A percentile compares a stretch with the other conserved stretches of the same genome.
Conservation (phyloP, 2,888 invertebrate species). For the Parnassius orleans region DNA sequence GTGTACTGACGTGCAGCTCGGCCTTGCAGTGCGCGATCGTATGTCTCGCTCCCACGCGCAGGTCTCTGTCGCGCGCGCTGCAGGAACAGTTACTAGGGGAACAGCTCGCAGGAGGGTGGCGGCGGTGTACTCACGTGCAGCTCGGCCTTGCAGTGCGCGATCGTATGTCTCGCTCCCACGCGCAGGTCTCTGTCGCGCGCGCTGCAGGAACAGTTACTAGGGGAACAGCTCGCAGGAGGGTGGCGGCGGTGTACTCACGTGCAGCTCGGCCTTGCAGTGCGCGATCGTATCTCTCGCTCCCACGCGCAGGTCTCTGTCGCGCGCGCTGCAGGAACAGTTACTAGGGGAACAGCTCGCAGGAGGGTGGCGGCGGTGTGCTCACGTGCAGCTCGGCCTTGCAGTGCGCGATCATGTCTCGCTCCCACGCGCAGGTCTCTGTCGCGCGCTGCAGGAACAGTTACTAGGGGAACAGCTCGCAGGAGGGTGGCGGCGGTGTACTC, state of each 20-base stretch:
- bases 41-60: too few relatives aligned
- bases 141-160: too few relatives aligned
- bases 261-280: conserved; percentile 95
- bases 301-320: conserved; percentile 92
- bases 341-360: background rate
- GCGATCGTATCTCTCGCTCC: conserved; percentile 94
- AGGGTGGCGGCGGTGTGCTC: conserved; percentile 40
- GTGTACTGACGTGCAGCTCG: too few relatives aligned
- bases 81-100: too few relatives aligned
- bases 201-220: conserved; percentile 80
- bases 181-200: too few relatives aligned
- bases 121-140: too few relatives aligned
- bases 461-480: background rate
- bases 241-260: conserved; percentile 81
- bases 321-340: conserved; percentile 88
- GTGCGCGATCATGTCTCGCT: too few relatives aligned
- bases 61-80: too few relatives aligned
- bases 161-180: too few relatives aligned
- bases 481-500: conserved; percentile 40
- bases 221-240: background rate
- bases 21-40: too few relatives aligned
- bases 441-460: background rate
- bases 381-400: conserved; percentile 90
- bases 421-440: too few relatives aligned
- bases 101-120: too few relatives aligned